These are phyloP conservation scores for Triplophysa yarkandensis DNA, from an alignment of 2,797 vertebrate genomes.

Conservation along the genomic window DNA sequence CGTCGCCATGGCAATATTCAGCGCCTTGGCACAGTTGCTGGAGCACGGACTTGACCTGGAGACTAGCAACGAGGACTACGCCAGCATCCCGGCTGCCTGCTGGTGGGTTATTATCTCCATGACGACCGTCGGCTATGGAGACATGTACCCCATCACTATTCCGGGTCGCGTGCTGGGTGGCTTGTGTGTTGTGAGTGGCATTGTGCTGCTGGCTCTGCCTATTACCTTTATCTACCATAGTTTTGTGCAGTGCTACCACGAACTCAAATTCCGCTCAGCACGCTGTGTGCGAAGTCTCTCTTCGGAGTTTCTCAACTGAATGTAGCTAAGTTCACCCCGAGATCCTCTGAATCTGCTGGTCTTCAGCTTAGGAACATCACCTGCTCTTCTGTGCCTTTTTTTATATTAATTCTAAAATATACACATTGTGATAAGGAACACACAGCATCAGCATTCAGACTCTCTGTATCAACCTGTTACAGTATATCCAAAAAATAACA, in stretches of 20 bases:
- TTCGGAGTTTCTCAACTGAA: slow-evolving; percentile 83
- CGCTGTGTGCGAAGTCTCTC: slow-evolving; percentile 88
- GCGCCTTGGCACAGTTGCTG: slow-evolving; percentile 94
- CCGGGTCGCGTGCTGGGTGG: slow-evolving; percentile 96
- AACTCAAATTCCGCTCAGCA: slow-evolving; percentile 94
- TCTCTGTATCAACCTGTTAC: slow-evolving; percentile 1
- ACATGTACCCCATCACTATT: slow-evolving; percentile 95
- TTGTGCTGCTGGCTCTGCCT: slow-evolving; percentile 93
- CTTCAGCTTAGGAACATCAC: slow-evolving; percentile 27
- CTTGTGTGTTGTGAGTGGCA: slow-evolving; percentile 97
- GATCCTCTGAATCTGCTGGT: slow-evolving; percentile 22
- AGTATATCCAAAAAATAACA: slow-evolving; percentile 39
- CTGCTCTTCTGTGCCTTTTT: slow-evolving; percentile 54
- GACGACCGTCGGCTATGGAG: slow-evolving; percentile 98
- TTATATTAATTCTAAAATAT: slow-evolving; percentile 27
- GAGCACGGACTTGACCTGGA: slow-evolving; percentile 95
- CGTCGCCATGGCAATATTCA: slow-evolving; percentile 99
- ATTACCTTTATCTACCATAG: slow-evolving; percentile 99
- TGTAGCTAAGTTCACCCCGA: slow-evolving; percentile 45
- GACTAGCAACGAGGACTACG: slow-evolving; percentile 89
- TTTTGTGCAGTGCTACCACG: slow-evolving; percentile 98
- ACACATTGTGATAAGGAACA: not conserved
- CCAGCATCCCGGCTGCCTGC: slow-evolving; percentile 96
- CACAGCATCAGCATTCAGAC: slow-evolving; percentile 16
- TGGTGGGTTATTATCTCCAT: slow-evolving; percentile 99